Base-by-base conservation (phyloP, 2,113 vertebrate species). In the Rhipidura dahli region DNA sequence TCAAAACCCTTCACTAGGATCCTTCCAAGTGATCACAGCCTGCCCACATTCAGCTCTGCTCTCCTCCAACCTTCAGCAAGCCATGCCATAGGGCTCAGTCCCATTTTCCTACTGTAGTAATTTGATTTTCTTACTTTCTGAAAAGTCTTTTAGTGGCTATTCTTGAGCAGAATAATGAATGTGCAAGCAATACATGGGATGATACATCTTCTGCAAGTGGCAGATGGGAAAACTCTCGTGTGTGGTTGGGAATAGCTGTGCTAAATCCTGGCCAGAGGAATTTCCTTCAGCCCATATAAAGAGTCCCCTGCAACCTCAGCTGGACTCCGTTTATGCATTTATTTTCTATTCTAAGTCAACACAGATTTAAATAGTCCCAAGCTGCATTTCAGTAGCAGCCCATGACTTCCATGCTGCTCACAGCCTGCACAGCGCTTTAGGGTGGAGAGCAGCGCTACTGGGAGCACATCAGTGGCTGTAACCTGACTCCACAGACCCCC, bases 161-260 rank as follows among this genome's bases (percentile, higher is more conserved):
- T 28, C 20, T 60, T 14, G 6, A 71, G 23, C 16, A 61, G 18
- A 71, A n/a, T 6, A n/a, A 82, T 1, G 2, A 39, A 65, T 7
- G 8, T 31, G 24, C 5, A 45, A 68, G 27, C 0, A 0, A 27
- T 27, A 16, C 3, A 5, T 0, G 18, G 35, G 50, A 69, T 37
- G 31, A 60, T 1, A 5, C 0, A 1, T 31, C 45, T 72, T 45
- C 68, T 53, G 40, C 3, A 2, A 72, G 49, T 7, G 19, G 45
- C 11, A 44, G 51, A 47, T n/a, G 37, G 42, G 61, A 61, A 89
- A 92, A 40, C 20, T 68, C 3, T 0, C 61, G 31, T 13, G 28
- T 53, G 79, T 37, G 8, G 47, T 13, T 1, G 2, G 70, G 54
- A 88, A 75, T 6, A 49, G 20, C 66, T 47, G 10, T 0, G 0